A percentile compares a stretch with the other conserved stretches of the same genome.
These are phyloP conservation scores for Falco berigora DNA, from an alignment of 2,797 vertebrate species.

Conservation along the genomic window DNA sequence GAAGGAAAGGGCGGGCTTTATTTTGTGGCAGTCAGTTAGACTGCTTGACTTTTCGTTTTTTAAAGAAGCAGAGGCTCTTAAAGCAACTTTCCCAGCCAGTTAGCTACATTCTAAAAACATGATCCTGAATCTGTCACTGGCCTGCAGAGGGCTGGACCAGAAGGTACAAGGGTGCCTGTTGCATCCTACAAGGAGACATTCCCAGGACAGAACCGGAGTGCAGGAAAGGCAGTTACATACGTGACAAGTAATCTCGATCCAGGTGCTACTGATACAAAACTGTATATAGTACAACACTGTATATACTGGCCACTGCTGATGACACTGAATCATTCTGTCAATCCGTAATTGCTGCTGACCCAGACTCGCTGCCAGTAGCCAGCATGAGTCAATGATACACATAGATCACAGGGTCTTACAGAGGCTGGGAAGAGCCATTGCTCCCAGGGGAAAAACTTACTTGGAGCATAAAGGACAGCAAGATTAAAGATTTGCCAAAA, in stretches of 20 bases:
- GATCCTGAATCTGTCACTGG: neutral
- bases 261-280: neutral
- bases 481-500: neutral
- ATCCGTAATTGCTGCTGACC: neutral
- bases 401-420: neutral
- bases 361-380: neutral
- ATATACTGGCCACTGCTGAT: neutral
- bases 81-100: neutral
- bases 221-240: neutral
- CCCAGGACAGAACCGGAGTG: neutral
- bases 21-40: neutral
- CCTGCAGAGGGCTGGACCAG: neutral
- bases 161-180: neutral
- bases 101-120: neutral
- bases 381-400: neutral
- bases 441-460: neutral
- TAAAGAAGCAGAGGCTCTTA: neutral
- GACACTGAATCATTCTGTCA: neutral
- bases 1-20: neutral
- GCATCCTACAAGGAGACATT: neutral
- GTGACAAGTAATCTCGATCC: neutral
- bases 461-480: neutral
- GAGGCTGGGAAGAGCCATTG: neutral
- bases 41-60: neutral
- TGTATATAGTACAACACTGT: too few species aligned